Conservation (phyloP, 2,797 vertebrate species). For the Sylvilagus floridanus region DNA sequence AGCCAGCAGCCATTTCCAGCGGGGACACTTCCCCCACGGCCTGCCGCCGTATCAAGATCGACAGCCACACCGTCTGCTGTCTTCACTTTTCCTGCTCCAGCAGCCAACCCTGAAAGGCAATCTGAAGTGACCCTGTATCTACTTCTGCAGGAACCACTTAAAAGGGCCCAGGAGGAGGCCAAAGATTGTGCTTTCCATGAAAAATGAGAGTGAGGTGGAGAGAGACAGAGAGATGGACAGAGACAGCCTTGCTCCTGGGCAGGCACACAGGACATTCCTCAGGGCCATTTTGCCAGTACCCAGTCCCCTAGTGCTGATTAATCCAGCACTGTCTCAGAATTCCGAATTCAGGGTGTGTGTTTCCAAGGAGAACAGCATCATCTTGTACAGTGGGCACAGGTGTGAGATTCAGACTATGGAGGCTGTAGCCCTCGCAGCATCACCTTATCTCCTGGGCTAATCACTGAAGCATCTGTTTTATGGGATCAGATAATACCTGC, state of each 20-base stretch:
- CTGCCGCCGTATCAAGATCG: not conserved
- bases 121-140: slow-evolving; percentile 30
- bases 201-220: not conserved
- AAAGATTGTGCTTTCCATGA: not conserved
- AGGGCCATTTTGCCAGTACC: not conserved
- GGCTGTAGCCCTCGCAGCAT: not conserved
- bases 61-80: not conserved
- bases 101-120: slow-evolving; percentile 70
- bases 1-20: not conserved
- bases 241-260: not conserved
- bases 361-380: not conserved
- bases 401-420: fast-evolving
- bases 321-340: not conserved
- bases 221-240: not conserved
- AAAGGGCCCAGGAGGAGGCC: not conserved
- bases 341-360: not conserved
- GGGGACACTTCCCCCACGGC: not conserved
- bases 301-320: not conserved
- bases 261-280: not conserved
- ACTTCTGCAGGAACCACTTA: slow-evolving; percentile 64
- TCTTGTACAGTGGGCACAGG: not conserved
- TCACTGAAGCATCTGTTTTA: not conserved
- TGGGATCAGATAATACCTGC: slow-evolving; percentile 18
- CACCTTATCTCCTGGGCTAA: fast-evolving
- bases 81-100: slow-evolving; percentile 3